Conservation (phyloP, 2,888 invertebrate genomes). For the Dendrolimus houi region DNA sequence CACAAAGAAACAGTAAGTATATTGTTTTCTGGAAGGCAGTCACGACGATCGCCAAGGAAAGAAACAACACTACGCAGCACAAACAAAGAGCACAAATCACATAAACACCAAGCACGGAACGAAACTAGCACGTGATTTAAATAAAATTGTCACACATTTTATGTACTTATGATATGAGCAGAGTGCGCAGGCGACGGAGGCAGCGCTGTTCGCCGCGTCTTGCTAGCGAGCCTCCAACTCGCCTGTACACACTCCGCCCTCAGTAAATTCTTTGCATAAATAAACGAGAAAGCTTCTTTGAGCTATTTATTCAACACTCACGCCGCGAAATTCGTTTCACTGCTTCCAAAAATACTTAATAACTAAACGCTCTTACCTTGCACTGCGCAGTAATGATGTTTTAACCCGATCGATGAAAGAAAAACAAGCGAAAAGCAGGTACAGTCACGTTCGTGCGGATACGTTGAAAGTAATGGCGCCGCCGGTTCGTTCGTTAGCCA, state of each 20-base stretch:
- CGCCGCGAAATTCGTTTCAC: slow-evolving; percentile 48
- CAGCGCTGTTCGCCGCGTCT: slow-evolving; percentile 53
- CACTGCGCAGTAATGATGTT: slow-evolving; percentile 71
- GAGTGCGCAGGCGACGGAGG: slow-evolving; percentile 66
- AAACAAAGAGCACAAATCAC: slow-evolving; percentile 49
- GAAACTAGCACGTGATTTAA: slow-evolving; percentile 42
- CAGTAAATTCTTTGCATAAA: slow-evolving; percentile 73
- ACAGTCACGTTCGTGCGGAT: slow-evolving; percentile 70
- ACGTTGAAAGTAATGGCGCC: slow-evolving; percentile 71
- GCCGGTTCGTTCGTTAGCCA: slow-evolving; percentile 58
- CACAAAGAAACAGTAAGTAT: slow-evolving; percentile 55
- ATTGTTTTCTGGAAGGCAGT: slow-evolving; percentile 29
- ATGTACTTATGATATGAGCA: slow-evolving; percentile 25
- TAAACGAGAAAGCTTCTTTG: slow-evolving; percentile 64
- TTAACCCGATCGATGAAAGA: slow-evolving; percentile 62
- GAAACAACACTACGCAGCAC: slow-evolving; percentile 33
- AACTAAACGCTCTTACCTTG: slow-evolving; percentile 63
- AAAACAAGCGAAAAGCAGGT: slow-evolving; percentile 62
- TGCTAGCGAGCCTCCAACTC: slow-evolving; percentile 56
- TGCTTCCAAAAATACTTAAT: slow-evolving; percentile 55
- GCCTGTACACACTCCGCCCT: slow-evolving; percentile 64
- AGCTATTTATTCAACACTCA: slow-evolving; percentile 42
- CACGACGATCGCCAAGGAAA: slow-evolving; percentile 24
- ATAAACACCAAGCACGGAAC: slow-evolving; percentile 41
- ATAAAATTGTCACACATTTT: slow-evolving; percentile 49